Conservation (phyloP, 2,797 vertebrate species). For the Lemur catta region DNA sequence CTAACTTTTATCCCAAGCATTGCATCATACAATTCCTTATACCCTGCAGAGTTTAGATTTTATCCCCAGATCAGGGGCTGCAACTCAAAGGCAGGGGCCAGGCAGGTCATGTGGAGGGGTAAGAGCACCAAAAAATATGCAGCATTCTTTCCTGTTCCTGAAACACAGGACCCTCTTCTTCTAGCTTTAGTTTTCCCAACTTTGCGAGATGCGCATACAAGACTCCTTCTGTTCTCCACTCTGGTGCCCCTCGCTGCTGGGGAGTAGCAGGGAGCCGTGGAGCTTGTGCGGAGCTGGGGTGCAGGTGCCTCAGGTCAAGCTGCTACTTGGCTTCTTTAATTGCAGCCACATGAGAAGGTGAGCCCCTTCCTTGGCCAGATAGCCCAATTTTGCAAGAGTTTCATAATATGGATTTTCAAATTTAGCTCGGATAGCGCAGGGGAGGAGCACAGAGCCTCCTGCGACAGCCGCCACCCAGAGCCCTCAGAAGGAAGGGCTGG, state of each 20-base stretch:
- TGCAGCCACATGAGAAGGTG: background rate
- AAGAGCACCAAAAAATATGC: background rate
- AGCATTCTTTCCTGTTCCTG: background rate
- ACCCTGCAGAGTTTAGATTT: background rate
- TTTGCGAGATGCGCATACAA: background rate
- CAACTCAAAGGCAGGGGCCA: background rate
- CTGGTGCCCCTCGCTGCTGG: no score
- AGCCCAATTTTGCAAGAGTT: background rate
- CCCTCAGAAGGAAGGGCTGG: background rate
- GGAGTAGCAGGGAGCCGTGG: background rate
- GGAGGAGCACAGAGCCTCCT: background rate
- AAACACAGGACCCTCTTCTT: background rate
- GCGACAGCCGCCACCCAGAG: background rate
- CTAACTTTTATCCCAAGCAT: background rate
- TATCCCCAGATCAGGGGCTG: background rate
- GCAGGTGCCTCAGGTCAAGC: background rate
- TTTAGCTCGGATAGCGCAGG: no score
- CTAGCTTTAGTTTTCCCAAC: background rate
- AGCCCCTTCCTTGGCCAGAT: background rate
- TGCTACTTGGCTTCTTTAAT: background rate
- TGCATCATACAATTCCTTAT: background rate
- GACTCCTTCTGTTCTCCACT: background rate
- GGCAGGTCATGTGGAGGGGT: background rate
- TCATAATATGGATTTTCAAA: background rate
- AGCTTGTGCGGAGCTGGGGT: background rate